Conservation (phyloP, 2,797 vertebrate genomes). For the Hydrophis major region DNA sequence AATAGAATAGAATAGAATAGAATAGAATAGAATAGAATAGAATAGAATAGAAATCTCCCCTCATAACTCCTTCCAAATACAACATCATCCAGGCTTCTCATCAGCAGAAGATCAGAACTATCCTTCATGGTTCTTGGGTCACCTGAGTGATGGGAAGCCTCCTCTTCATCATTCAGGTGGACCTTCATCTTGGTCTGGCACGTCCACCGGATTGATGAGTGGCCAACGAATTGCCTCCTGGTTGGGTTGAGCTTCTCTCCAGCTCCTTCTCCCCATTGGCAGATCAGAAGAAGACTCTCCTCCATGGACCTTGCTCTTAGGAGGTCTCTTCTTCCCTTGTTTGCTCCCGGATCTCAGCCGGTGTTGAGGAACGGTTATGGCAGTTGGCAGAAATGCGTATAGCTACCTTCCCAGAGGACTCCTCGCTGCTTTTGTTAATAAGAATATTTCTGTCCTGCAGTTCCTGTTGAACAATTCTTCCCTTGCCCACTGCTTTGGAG, state of each 20-base stretch:
- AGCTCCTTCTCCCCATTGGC: not conserved
- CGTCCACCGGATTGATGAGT: no score
- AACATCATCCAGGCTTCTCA: no score
- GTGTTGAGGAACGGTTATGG: not conserved
- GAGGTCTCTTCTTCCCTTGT: not conserved
- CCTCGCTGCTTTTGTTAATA: slow-evolving; percentile 1
- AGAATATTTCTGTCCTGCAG: not conserved
- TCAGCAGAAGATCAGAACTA: no score
- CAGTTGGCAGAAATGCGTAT: not conserved
- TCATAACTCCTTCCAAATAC: no score
- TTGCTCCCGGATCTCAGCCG: not conserved
- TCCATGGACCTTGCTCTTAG: not conserved
- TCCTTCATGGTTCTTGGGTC: no score
- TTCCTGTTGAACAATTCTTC: not conserved
- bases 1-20: not conserved
- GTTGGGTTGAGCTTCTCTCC: not conserved
- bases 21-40: no score
- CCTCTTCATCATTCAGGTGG: not conserved
- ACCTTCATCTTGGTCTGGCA: not conserved
- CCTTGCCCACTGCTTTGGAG: not conserved
- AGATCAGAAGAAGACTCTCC: not conserved
- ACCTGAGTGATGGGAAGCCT: no score
- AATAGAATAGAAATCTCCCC: not conserved
- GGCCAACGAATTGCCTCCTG: no score
- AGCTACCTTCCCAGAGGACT: not conserved